A percentile compares a stretch with the other conserved stretches of the same genome.
Conservation (phyloP, 2,888 invertebrate species). For the Osmoderma eremita region DNA sequence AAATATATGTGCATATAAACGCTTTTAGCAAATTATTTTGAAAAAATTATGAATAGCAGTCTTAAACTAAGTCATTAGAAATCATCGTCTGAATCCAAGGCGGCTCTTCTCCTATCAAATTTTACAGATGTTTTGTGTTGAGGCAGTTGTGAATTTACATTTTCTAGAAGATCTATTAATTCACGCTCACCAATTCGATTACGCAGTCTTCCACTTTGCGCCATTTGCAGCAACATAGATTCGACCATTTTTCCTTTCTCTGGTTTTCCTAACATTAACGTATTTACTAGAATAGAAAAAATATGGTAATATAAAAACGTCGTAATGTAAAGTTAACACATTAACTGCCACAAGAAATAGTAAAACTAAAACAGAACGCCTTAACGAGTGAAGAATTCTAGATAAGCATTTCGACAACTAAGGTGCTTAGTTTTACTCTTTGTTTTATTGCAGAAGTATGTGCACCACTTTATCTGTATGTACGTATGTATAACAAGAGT, state of each 20-base stretch:
- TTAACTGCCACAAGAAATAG: too few relatives aligned
- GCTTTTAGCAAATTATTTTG: constrained; percentile 33
- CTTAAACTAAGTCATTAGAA: constrained; percentile 29
- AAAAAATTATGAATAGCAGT: constrained; percentile 45
- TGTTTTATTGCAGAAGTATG: too few relatives aligned
- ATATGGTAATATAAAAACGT: too few relatives aligned
- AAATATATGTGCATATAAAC: constrained; percentile 30
- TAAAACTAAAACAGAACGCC: too few relatives aligned
- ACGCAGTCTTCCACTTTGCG: constrained; percentile 87
- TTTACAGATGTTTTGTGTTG: constrained; percentile 84
- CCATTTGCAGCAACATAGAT: constrained; percentile 94
- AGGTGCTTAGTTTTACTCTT: too few relatives aligned
- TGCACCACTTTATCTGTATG: too few relatives aligned
- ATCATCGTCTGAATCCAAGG: constrained; percentile 83
- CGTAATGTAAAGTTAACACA: not conserved
- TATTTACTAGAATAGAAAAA: constrained; percentile 80
- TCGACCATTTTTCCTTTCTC: constrained; percentile 97
- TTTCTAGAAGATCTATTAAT: constrained; percentile 85
- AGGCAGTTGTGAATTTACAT: constrained; percentile 83
- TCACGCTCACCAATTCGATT: constrained; percentile 87
- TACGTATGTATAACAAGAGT: too few relatives aligned
- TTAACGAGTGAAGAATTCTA: too few relatives aligned
- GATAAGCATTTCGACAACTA: too few relatives aligned
- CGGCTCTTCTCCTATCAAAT: constrained; percentile 90
- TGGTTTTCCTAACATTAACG: constrained; percentile 91